These are phyloP conservation scores for Hypolimnas misippus DNA, from an alignment of 2,888 invertebrate species.

Conservation along the genomic window DNA sequence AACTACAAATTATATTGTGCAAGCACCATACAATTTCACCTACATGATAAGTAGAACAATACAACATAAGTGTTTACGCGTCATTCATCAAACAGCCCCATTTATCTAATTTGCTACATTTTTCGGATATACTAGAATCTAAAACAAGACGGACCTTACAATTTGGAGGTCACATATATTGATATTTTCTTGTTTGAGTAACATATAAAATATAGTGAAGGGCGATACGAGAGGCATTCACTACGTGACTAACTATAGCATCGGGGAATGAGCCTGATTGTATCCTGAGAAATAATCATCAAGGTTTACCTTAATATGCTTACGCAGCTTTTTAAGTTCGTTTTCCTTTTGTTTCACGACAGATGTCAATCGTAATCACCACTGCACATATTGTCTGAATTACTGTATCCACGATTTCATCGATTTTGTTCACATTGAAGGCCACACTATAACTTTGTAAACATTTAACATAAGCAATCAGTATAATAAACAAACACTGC, in stretches of 20 bases:
- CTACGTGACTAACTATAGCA: conserved; percentile 26
- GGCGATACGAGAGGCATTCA: conserved; percentile 50
- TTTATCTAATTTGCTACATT: background rate
- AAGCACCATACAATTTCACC: conserved; percentile 65
- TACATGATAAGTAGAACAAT: conserved; percentile 61
- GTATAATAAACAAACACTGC: conserved; percentile 51
- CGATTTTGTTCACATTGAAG: conserved; percentile 60
- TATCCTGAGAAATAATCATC: conserved; percentile 8
- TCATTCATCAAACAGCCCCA: conserved; percentile 9
- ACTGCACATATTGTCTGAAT: conserved; percentile 73
- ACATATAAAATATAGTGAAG: conserved; percentile 58
- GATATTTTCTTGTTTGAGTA: conserved; percentile 73
- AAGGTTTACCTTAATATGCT: conserved; percentile 57
- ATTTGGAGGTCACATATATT: conserved; percentile 74
- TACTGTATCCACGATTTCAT: conserved; percentile 63
- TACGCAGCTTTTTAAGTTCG: conserved; percentile 50
- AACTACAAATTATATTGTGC: conserved; percentile 47
- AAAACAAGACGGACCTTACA: conserved; percentile 52
- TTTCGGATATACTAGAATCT: background rate
- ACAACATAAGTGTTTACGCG: conserved; percentile 22
- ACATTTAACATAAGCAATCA: conserved; percentile 51
- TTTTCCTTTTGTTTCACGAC: conserved; percentile 73
- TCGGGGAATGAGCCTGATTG: conserved; percentile 28
- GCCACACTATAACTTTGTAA: conserved; percentile 51
- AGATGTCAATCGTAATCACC: conserved; percentile 81